Percentiles rank a stretch among this genome's conserved stretches.
Evolutionary conservation across 2,113 vertebrate genomes (phyloP).

Genomic region (Megaceryle torquata): DNA sequence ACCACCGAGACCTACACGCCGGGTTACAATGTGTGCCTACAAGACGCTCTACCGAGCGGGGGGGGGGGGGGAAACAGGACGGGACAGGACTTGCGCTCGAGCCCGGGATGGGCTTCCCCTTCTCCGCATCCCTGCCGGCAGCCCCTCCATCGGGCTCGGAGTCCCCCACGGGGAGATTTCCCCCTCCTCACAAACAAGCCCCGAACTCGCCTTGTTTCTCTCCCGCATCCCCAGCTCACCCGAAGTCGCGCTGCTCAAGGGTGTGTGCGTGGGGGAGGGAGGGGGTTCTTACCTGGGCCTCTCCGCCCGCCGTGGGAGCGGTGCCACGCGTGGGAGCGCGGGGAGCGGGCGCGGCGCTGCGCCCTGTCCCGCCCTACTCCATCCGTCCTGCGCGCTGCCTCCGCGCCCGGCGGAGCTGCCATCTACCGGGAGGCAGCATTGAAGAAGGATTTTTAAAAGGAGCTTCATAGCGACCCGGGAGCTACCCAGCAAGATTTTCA

Average conservation of each 20-base stretch:
- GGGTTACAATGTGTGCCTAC: too few species aligned
- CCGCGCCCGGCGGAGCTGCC: constrained; percentile 78
- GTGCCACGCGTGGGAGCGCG: constrained; percentile 13
- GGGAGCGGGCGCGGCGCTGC: not conserved
- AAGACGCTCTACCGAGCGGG: too few species aligned
- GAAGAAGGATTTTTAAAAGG: constrained; percentile 88
- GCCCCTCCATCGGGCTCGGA: not conserved
- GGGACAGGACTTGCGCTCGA: not conserved
- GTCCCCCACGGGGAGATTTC: not conserved
- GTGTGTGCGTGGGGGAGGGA: not conserved
- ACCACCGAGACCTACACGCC: too few species aligned
- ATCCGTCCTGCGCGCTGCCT: constrained; percentile 38
- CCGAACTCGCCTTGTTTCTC: not conserved
- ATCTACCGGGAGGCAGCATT: constrained; percentile 78
- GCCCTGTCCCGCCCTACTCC: constrained; percentile 26
- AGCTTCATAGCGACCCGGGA: constrained; percentile 74
- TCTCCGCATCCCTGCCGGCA: not conserved
- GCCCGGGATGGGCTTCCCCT: not conserved
- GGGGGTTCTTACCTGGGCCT: constrained; percentile 22
- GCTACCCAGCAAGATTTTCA: constrained; percentile 74
- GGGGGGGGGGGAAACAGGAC: too few species aligned
- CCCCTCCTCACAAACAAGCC: not conserved
- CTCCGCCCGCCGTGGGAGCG: not conserved
- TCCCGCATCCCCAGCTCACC: not conserved
- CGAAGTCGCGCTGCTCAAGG: not conserved